Evolutionary conservation across 2,113 vertebrate species (phyloP).

Genomic region (Seriola quinqueradiata): DNA sequence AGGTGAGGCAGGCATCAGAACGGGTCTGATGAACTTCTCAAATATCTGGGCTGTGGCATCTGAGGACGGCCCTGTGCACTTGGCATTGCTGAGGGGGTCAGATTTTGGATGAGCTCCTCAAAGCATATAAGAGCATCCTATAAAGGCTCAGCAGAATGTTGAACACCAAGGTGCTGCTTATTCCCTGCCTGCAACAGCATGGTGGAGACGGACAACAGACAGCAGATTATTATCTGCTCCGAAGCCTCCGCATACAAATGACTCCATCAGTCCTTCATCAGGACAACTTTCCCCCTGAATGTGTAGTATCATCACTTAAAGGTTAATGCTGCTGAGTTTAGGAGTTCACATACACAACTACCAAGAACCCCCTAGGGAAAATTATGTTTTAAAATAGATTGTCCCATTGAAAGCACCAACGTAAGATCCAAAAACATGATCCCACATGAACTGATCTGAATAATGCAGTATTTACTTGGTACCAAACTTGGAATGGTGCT

Average conservation of each 20-base stretch:
- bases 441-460: not conserved
- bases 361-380: not conserved
- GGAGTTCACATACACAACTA: not conserved
- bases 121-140: slow-evolving; percentile 58
- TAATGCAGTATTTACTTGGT: not conserved
- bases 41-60: slow-evolving; percentile 37
- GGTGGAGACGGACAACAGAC: slow-evolving; percentile 10
- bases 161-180: slow-evolving; percentile 27
- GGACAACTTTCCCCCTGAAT: not conserved
- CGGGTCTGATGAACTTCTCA: slow-evolving; percentile 35
- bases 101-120: slow-evolving; percentile 62
- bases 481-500: not conserved
- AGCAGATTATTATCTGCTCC: slow-evolving; percentile 51
- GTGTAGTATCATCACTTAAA: not conserved
- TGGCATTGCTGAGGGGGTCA: slow-evolving; percentile 57
- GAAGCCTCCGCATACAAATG: slow-evolving; percentile 47
- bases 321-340: not conserved
- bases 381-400: not conserved
- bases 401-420: not conserved
- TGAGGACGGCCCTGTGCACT: slow-evolving; percentile 26
- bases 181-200: slow-evolving; percentile 21
- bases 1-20: slow-evolving; percentile 47
- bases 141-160: slow-evolving; percentile 56
- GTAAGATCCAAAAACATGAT: not conserved
- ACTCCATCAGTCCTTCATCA: slow-evolving; percentile 32